Conservation (phyloP, 2,113 vertebrate genomes). For the Malurus elegans region DNA sequence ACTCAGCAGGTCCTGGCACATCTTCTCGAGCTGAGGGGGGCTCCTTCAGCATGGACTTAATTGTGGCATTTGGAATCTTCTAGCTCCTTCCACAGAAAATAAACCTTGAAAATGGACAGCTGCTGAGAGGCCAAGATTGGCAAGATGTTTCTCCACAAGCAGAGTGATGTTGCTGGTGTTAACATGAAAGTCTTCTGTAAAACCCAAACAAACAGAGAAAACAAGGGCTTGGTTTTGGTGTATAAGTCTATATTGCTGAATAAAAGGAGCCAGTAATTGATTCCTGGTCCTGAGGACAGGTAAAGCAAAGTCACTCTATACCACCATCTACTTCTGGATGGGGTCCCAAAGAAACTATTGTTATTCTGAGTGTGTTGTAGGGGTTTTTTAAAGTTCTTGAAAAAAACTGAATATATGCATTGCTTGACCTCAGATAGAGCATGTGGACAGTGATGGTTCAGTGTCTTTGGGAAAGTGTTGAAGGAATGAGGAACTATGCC, state of each 20-base stretch:
- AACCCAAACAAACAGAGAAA: background rate
- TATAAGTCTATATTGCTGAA: background rate
- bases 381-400: fast-evolving
- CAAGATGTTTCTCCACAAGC: background rate
- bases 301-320: background rate
- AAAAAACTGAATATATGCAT: background rate
- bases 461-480: background rate
- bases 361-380: background rate
- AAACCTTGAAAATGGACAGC: background rate
- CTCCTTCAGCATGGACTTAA: background rate
- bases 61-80: background rate
- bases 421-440: background rate
- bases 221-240: background rate
- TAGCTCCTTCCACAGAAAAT: background rate
- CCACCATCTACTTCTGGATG: background rate
- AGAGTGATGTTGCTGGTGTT: background rate
- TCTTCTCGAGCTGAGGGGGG: background rate
- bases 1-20: background rate
- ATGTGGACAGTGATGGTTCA: background rate
- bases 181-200: background rate
- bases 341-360: background rate
- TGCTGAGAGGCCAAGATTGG: background rate
- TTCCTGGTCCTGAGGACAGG: background rate
- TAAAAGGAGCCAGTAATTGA: background rate
- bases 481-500: background rate